A percentile compares a stretch with the other conserved stretches of the same genome.
Evolutionary conservation across 2,888 invertebrate genomes (phyloP).

Genomic region (Hipparchia semele): DNA sequence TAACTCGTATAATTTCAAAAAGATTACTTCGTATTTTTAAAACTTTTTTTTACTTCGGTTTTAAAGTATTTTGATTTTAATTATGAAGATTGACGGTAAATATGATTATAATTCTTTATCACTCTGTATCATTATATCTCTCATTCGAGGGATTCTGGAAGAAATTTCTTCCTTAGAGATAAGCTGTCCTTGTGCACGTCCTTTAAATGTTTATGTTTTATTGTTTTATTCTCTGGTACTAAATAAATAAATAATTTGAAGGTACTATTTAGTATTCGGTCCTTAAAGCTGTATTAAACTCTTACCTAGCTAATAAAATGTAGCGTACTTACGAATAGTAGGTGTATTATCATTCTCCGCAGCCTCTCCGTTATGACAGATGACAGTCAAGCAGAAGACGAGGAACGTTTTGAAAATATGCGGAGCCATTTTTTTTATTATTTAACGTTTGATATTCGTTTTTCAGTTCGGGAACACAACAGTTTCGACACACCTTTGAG

Average conservation of each 20-base stretch:
- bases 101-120: no score
- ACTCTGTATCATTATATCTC: no score
- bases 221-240: no score
- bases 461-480: constrained; percentile 44
- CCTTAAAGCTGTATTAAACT: neutral
- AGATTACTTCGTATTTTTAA: no score
- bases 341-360: constrained; percentile 62
- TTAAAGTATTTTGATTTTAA: no score
- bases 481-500: constrained; percentile 35
- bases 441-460: constrained; percentile 15
- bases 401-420: constrained; percentile 62
- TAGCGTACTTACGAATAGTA: constrained; percentile 64
- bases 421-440: constrained; percentile 60
- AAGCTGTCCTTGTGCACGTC: no score
- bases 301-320: neutral
- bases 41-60: no score
- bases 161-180: no score
- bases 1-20: no score
- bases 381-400: constrained; percentile 64
- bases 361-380: constrained; percentile 65
- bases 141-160: no score
- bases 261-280: neutral
- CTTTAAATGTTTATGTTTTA: no score
- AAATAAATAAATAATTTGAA: neutral
- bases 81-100: no score